Base-by-base conservation (phyloP, 2,888 invertebrate species). In the Cheilosia pagana region DNA sequence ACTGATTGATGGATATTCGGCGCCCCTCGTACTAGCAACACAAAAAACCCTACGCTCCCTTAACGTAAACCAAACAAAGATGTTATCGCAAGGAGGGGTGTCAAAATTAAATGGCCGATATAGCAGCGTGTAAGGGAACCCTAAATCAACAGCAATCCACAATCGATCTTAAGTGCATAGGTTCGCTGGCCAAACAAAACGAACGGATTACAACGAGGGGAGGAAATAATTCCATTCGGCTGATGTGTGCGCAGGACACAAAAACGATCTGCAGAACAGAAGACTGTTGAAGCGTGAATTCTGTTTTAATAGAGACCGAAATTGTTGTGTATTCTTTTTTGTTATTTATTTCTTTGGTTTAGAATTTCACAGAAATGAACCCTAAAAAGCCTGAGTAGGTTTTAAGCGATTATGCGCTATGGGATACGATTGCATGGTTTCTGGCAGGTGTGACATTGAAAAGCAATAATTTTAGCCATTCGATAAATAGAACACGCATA, bases 401-500 rank as follows among this genome's bases (percentile, higher is more conserved):
- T 72, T 77, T 55, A 67, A 68, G 23, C 82, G 82, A 78, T 78
- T 78, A 70, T 83, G 63, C 57, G 39, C 74, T 70, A 53, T 70
- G 59, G 74, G 50, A 62, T 78, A 63, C 16, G 7, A 74, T 68
- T 62, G 50, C 43, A 12, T 21, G 59, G 59, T 41, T 35, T 25
- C 35, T 0, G 35, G 74, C 83, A 83, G 83, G 83, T 83, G 83
- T 79, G 78, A 70, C 79, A 83, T 79, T 75, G 68, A 74, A 78
- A 67, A 63, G 62, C 52, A 74, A 74, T 59, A 63, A 35, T 63
- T 57, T 39, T 50, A 59, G 52, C 43, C 63, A 35, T 43, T 57
- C 25, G 31, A 35, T 35, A 23, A 28, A 23, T n/a, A 41, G 16
- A 35, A 8, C 28, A 16, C 48, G 16, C 2, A 16, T 8, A 59